Evolutionary conservation across 2,797 vertebrate species (phyloP).

Genomic region (Schizopygopsis pylzovi): DNA sequence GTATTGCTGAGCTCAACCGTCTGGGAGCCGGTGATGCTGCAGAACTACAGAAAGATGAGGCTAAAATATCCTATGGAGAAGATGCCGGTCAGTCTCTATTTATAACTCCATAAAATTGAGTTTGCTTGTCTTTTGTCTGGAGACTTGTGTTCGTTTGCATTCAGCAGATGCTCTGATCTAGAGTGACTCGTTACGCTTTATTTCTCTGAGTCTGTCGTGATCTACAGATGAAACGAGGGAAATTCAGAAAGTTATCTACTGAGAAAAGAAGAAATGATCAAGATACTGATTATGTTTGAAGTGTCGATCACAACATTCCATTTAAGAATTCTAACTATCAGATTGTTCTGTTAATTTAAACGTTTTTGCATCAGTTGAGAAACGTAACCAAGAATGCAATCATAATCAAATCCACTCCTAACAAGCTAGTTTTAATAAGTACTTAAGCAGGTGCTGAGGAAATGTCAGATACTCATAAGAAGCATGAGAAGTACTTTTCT

Average conservation of each 20-base stretch:
- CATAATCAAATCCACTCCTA: background rate
- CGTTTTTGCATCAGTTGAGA: background rate
- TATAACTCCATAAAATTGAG: background rate
- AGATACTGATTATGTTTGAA: background rate
- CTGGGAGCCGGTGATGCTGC: slow-evolving; percentile 78
- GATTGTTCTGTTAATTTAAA: background rate
- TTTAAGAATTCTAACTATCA: background rate
- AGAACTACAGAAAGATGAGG: slow-evolving; percentile 73
- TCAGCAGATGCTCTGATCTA: background rate
- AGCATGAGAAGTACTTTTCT: no score
- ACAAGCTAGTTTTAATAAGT: no score
- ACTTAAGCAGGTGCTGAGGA: background rate
- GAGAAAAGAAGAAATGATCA: background rate
- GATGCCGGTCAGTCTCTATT: slow-evolving; percentile 77
- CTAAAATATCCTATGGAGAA: slow-evolving; percentile 84
- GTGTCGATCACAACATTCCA: background rate
- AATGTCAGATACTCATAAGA: background rate
- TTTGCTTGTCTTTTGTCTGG: no score
- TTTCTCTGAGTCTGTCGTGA: background rate
- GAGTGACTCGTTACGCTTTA: background rate
- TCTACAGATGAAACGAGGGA: background rate
- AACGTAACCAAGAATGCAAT: background rate
- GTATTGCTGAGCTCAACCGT: slow-evolving; percentile 86
- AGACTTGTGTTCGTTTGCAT: background rate
- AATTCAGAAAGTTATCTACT: background rate